Base-by-base conservation (phyloP, 2,113 vertebrate species). In the Sinocyclocheilus rhinocerous region DNA sequence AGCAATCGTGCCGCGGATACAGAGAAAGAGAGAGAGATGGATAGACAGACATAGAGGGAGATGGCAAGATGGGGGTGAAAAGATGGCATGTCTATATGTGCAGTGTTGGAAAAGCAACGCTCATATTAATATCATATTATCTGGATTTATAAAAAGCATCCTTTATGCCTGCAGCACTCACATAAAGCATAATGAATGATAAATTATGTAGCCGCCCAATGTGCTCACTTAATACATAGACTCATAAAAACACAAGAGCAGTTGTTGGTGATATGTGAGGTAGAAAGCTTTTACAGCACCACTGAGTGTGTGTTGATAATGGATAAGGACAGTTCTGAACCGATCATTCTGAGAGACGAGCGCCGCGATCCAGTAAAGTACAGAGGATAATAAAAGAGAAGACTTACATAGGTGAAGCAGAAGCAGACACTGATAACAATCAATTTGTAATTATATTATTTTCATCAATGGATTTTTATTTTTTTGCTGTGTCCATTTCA, bases 1-100 rank as follows among this genome's bases (percentile, higher is more conserved):
- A 73, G 93, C 89, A 94, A 93, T 93, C 91, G 95, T 93, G 95
- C 93, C 7, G 92, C 83, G 93, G 94, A 92, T 95, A 94, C 94
- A 89, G 93, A 96, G 92, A 93, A 90, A 93, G 90, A 91, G 93
- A 86, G 81, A 89, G 93, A 86, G 89, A 91, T 91, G 90, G 90
- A 91, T 86, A 93, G 87, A 89, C 29, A 79, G 20, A 33, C 33
- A 73, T n/a, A 33, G 24, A 84, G 10, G 48, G 52, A 52, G 55
- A 57, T n/a, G 45, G 80, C 80, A 83, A 85, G 69, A 81, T 81
- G 67, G 36, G 45, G n/a, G 67, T 80, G 81, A 87, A 42, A 48
- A 59, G 33, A 52, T 48, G 24, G 36, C 76, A 65, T 36, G 45
- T 55, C 9, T 87, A 12, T 57, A 65, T 84, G 50, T 33, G 20